Evolutionary conservation across 1,140 invertebrate genomes (phyloP), one percentile per base, ranked within the genome.

Genomic region (Drosophila ficusphila): DNA sequence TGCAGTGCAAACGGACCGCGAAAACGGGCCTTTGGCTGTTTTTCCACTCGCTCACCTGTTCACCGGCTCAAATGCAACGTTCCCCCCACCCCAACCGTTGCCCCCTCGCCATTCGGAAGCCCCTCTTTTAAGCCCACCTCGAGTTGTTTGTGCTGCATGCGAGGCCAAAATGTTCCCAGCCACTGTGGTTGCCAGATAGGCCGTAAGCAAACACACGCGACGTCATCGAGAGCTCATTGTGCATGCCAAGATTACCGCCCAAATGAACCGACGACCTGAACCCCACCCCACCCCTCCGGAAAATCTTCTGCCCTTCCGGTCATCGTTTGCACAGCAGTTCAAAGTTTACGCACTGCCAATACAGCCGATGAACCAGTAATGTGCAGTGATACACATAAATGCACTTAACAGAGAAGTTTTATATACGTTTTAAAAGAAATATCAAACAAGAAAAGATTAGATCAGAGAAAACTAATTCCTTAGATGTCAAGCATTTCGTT

Each of bases 211-310:
- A 61, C 61, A 74, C 48, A 67, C 68, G 72, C 54, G 33, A 54
- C 56, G 56, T 56, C 79, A 79, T 70, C 48, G 73, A 42, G 33
- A 74, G 69, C 58, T 61, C 64, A 85, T 83, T 83, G 75, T 85
- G 79, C 70, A 83, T 85, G 75, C 79, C 78, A 79, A 83, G 79
- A 83, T 83, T 83, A 83, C 79, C 54, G 54, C 79, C 53, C 54
- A 75, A 75, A 79, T 83, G 75, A 25, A 74, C 70, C 57, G 47
- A 33, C 52, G 41, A 8, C 25, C 23, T 23, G 29, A 16, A 25
- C 3, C 27, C 5, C 11, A 5, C 21, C 38, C 7, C 7, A 12
- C 11, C 8, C 9, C 14, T 7, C 11, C 18, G 34, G 12, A 3
- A 23, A 3, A 3, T 12, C 14, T 4, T n/a, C 41, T 5, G 11